Evolutionary conservation across 2,888 invertebrate species (phyloP), one percentile per base, ranked within the genome.

Genomic region (Rhagophthalmus giganteus): DNA sequence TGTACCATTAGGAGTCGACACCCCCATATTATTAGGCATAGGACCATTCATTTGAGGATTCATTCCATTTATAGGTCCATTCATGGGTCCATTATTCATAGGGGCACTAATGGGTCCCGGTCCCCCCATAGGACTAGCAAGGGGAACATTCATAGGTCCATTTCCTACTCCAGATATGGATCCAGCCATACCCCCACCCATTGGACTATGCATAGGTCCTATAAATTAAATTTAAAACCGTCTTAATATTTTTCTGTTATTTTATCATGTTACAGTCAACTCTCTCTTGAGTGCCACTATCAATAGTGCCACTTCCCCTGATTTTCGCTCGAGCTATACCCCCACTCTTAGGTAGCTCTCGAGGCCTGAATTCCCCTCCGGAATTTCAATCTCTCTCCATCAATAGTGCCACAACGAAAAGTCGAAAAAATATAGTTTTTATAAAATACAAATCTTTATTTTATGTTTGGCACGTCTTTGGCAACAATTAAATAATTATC

Each of bases 71-170:
- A 65, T 66, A 8, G 65, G 64, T 32, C 66, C 63, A 39, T 57
- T 64, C 60, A 63, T 65, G 7, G 57, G 66, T 7, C 77, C 77
- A 59, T 82, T 81, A 46, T 78, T 78, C 76, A 81, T 80, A 2
- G 80, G 79, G 8, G 84, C 80, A 72, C 80, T 81, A 77, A 81
- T 80, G 45, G 48, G 45, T 25, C 80, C 79, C 83, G 87, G 40
- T 83, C 86, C 86, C 85, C 88, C 72, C 74, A 78, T 80, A 3
- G 79, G 78, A 59, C 74, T 76, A 10, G 78, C 78, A 80, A 85
- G 85, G 24, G 85, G 81, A 30, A 84, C 86, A 54, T 84, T 84
- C 83, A 88, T 87, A 4, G 86, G 85, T 32, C 85, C 83, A 76
- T 81, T 81, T 2, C 80, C 81, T 11, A 58, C 60, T 25, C 56